These are phyloP conservation scores for Ormyrus labotus DNA, from an alignment of 2,888 invertebrate species.

Conservation along the genomic window DNA sequence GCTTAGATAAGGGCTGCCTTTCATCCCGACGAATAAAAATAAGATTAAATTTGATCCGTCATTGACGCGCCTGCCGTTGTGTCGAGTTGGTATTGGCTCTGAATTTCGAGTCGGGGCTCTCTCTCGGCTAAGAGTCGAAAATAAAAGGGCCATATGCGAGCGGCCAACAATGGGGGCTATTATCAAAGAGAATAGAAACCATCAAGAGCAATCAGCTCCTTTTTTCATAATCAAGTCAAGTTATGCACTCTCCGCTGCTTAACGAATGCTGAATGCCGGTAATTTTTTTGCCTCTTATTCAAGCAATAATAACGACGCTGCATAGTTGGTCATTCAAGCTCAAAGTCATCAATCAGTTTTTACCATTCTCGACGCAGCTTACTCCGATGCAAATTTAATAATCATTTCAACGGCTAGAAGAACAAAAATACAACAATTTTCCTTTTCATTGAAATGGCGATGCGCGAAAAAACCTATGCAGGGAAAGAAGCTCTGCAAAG, in stretches of 20 bases:
- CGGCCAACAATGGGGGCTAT: constrained; percentile 45
- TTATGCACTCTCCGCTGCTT: background rate
- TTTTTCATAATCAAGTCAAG: constrained; percentile 42
- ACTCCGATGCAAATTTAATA: no score
- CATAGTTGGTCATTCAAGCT: no score
- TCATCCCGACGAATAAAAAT: constrained; percentile 53
- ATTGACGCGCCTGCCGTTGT: constrained; percentile 44
- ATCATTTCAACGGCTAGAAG: no score
- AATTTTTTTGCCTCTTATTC: no score
- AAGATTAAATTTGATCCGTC: constrained; percentile 57
- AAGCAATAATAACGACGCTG: no score
- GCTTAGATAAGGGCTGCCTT: constrained; percentile 45
- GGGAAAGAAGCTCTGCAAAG: no score
- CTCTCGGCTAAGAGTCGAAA: constrained; percentile 27
- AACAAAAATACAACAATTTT: no score
- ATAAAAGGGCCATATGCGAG: constrained; percentile 53
- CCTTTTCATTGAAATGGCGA: no score
- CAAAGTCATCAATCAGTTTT: no score
- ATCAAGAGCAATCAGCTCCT: constrained; percentile 30
- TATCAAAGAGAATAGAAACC: constrained; percentile 47
- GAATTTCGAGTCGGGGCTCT: constrained; percentile 8
- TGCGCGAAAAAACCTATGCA: no score
- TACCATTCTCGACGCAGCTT: no score
- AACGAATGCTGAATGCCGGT: no score
- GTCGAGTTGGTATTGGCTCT: background rate